phyloP scores from a whole-genome alignment of 2,113 vertebrate genomes.

The Siniperca chuatsi region DNA sequence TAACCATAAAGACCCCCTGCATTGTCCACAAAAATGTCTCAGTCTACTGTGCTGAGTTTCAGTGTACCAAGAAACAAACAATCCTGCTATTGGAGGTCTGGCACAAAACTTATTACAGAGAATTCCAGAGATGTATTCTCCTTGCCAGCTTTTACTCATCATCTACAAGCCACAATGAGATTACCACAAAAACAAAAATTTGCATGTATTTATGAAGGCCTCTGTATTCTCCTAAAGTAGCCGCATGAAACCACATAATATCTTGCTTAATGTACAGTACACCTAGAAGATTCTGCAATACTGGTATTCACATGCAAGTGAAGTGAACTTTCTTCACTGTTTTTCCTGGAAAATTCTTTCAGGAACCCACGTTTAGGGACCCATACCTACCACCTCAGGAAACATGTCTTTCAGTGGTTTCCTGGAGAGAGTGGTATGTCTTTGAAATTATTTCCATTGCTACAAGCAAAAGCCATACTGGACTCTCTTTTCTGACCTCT shows the following conservation, averaged over 20 bases:
- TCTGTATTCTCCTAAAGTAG: constrained; percentile 49
- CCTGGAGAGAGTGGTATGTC: constrained; percentile 58
- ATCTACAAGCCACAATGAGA: constrained; percentile 59
- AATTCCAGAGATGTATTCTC: constrained; percentile 58
- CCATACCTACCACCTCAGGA: constrained; percentile 60
- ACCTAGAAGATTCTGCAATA: constrained; percentile 33
- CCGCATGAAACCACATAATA: constrained; percentile 39
- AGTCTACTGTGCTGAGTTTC: constrained; percentile 68
- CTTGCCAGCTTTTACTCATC: constrained; percentile 69
- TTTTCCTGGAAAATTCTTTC: constrained; percentile 65
- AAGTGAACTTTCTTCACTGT: constrained; percentile 42
- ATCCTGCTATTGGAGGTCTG: constrained; percentile 70
- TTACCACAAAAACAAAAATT: constrained; percentile 70
- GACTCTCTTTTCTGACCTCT: constrained; percentile 56
- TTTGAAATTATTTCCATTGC: constrained; percentile 63
- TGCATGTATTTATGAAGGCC: constrained; percentile 45
- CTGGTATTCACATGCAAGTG: constrained; percentile 32
- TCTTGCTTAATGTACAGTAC: constrained; percentile 28
- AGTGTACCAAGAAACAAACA: constrained; percentile 68
- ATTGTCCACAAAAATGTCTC: constrained; percentile 71
- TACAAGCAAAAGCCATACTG: constrained; percentile 44
- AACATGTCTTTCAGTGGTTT: constrained; percentile 60
- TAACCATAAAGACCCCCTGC: constrained; percentile 59
- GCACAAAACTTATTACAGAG: constrained; percentile 58
- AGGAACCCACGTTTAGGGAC: constrained; percentile 49